Evolutionary conservation across 1,140 invertebrate genomes (phyloP).

Genomic region (Nephila pilipes): DNA sequence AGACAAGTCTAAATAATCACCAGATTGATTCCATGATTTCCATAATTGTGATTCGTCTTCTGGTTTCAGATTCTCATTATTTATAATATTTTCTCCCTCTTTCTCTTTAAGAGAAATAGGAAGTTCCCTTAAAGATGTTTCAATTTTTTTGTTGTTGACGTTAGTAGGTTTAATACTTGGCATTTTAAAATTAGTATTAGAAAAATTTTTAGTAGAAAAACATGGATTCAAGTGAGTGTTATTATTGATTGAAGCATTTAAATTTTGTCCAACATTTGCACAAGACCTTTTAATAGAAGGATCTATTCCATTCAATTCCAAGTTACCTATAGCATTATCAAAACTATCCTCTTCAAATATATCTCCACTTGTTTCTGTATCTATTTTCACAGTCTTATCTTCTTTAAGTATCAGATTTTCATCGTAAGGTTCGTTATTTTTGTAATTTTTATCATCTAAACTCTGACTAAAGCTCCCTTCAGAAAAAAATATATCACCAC

Average conservation of each 20-base stretch:
- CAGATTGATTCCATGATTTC: constrained; percentile 30
- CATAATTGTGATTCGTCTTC: constrained; percentile 40
- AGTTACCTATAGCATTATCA: neutral
- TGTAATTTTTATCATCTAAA: neutral
- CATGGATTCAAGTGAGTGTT: neutral
- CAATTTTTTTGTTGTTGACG: neutral
- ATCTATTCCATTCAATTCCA: too few species aligned
- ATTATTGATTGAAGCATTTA: neutral
- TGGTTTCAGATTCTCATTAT: neutral
- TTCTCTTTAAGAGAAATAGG: neutral
- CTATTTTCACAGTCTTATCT: neutral
- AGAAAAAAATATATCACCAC: constrained; percentile 63
- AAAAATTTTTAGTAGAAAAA: neutral
- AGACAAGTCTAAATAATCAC: neutral
- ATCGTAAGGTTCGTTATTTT: neutral
- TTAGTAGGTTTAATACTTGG: neutral
- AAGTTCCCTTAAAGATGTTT: too few species aligned
- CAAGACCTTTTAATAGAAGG: neutral
- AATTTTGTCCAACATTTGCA: neutral
- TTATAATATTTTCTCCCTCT: neutral
- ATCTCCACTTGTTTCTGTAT: constrained; percentile 39
- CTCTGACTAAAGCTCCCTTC: constrained; percentile 39
- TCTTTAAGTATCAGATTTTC: neutral
- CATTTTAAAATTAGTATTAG: neutral
- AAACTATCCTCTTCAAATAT: constrained; percentile 52